phyloP scores from a whole-genome alignment of 1,140 invertebrate species.

The Wiebesia pumilae region DNA sequence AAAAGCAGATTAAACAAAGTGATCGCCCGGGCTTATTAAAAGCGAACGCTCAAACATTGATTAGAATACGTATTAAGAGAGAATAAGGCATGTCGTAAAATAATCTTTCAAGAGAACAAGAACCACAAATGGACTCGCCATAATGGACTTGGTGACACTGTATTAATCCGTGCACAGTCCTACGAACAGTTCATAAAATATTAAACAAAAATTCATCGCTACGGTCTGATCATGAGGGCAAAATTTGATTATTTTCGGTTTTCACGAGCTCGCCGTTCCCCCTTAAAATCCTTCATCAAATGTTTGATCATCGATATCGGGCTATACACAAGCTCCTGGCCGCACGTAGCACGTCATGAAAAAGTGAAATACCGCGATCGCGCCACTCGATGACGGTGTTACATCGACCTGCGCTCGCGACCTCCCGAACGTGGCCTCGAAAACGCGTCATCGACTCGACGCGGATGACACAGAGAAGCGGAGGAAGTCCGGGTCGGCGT shows the following conservation, averaged over 20 bases:
- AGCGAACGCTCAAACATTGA: not conserved
- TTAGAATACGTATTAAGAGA: not conserved
- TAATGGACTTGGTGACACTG: too few species aligned
- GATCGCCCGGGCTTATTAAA: not conserved
- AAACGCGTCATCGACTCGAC: conserved; percentile 23
- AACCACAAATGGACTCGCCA: not conserved
- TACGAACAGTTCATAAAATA: not conserved
- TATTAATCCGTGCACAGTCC: not conserved
- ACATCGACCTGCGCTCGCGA: not conserved
- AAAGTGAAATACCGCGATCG: conserved; percentile 46
- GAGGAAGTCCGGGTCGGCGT: conserved; percentile 54
- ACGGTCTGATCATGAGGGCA: conserved; percentile 20
- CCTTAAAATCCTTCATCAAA: conserved; percentile 50
- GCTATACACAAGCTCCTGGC: not conserved
- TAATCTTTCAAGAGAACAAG: too few species aligned
- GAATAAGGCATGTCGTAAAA: not conserved
- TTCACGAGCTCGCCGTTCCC: conserved; percentile 36
- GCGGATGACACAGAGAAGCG: conserved; percentile 50
- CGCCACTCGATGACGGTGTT: conserved; percentile 35
- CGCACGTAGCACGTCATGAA: conserved; percentile 38
- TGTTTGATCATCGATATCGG: conserved; percentile 51
- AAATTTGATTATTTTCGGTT: conserved; percentile 51
- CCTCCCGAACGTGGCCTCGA: not conserved
- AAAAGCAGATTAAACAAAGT: conserved; percentile 1
- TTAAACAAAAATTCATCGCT: conserved; percentile 46